Evolutionary conservation across 1,140 invertebrate genomes (phyloP).

Genomic region (Caenorhabditis brenneri): DNA sequence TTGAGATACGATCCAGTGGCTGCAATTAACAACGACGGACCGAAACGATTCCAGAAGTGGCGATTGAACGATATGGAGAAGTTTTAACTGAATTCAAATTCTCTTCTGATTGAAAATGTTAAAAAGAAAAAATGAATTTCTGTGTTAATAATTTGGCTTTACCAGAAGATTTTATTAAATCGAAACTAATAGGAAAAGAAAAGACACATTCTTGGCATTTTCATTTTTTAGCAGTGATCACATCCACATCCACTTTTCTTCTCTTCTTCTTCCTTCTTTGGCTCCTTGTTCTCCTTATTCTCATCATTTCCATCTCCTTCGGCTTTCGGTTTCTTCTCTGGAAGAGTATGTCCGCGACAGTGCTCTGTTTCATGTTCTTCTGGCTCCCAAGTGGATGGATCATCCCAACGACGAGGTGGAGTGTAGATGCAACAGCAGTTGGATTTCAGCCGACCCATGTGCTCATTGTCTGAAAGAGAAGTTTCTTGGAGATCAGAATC

Average conservation of each 20-base stretch:
- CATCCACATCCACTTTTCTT: background rate
- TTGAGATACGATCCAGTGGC: background rate
- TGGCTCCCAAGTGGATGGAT: constrained; percentile 63
- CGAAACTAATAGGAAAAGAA: too few relatives aligned
- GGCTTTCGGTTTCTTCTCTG: constrained; percentile 46
- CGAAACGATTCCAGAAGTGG: constrained; percentile 24
- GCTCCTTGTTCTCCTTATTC: background rate
- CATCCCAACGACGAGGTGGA: constrained; percentile 61
- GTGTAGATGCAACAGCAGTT: constrained; percentile 68
- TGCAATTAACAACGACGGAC: background rate
- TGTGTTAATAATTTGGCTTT: background rate
- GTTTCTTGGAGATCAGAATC: constrained; percentile 27
- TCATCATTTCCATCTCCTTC: background rate
- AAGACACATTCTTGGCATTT: background rate
- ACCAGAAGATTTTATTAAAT: too few relatives aligned
- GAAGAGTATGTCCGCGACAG: constrained; percentile 64
- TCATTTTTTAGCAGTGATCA: background rate
- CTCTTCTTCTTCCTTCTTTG: background rate
- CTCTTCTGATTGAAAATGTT: background rate
- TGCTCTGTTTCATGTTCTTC: constrained; percentile 66
- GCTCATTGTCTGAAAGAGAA: constrained; percentile 63
- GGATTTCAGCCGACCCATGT: constrained; percentile 62
- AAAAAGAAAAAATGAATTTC: background rate
- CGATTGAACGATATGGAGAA: constrained; percentile 20
- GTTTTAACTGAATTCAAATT: too few relatives aligned